Conservation (phyloP, 2,888 invertebrate genomes). For the Lochmaea capreae region DNA sequence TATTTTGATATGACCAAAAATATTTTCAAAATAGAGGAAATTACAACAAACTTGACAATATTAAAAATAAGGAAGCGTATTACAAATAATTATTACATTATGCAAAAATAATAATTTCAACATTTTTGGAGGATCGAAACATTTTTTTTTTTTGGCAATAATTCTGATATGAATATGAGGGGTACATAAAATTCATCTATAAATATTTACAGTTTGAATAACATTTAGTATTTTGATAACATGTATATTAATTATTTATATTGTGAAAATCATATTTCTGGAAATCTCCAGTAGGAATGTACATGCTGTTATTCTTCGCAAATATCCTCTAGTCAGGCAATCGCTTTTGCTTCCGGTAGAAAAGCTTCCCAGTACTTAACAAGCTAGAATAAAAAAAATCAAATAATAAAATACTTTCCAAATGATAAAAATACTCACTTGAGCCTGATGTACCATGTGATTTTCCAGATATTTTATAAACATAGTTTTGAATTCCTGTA, state of each 20-base stretch:
- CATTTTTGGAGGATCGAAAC: too few relatives aligned
- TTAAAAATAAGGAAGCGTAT: too few relatives aligned
- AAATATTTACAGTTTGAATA: conserved; percentile 12
- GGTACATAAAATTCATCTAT: conserved; percentile 4
- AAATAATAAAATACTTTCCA: neutral
- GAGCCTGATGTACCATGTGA: conserved; percentile 93
- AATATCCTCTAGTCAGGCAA: conserved; percentile 76
- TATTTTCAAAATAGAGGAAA: too few relatives aligned
- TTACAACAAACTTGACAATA: too few relatives aligned
- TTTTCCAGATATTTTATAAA: conserved; percentile 93
- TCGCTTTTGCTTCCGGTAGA: conserved; percentile 93
- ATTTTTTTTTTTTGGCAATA: neutral
- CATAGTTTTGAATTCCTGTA: conserved; percentile 90
- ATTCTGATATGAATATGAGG: neutral
- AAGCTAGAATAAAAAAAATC: conserved; percentile 70
- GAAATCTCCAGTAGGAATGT: conserved; percentile 65
- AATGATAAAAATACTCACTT: conserved; percentile 69
- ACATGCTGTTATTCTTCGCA: conserved; percentile 62
- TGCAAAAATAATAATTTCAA: too few relatives aligned
- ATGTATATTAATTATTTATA: conserved; percentile 10
- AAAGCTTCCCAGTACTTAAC: conserved; percentile 97
- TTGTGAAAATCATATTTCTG: conserved; percentile 50
- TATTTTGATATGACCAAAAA: too few relatives aligned
- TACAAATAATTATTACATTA: too few relatives aligned
- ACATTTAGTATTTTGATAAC: conserved; percentile 9